Base-by-base conservation (phyloP, 2,113 vertebrate genomes). In the Gobiocypris rarus region DNA sequence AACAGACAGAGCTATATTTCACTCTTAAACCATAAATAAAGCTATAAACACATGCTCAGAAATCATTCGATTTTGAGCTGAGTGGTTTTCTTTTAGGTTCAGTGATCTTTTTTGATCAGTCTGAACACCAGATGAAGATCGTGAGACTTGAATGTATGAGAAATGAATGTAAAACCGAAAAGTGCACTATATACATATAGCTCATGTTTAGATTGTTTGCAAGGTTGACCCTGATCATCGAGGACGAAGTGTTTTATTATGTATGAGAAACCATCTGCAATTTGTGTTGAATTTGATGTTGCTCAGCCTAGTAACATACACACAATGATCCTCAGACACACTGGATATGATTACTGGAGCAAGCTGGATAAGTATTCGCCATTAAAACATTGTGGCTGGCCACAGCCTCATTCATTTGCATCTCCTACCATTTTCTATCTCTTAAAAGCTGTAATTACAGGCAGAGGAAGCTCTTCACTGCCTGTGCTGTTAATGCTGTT, bases 381-480 rank as follows among this genome's bases (percentile, higher is more conserved):
- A 5, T 19, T 48, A 43, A 75, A 79, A 28, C 56, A 45, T 3
- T 2, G 38, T 28, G 58, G 13, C 34, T 38, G 22, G 13, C 34
- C 75, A 41, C 38, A 48, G 76, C 14, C 76, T 65, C 26, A 3
- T 28, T 80, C 73, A 84, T 80, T 45, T 38, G 31, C 75, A 83
- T 77, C n/a, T 52, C 71, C 61, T 28, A n/a, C 38, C 28, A 3
- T 54, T 56, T 73, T 78, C 41, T 76, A 9, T 77, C 85, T 76
- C 15, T 41, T 28, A 75, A 83, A 24, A 71, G 75, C 28, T 59
- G 65, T 59, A 82, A 86, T 63, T 77, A 69, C 77, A 79, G 43
- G n/a, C 24, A 38, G 41, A 74, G 75, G 34, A 65, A 13, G n/a
- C 77, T 85, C 67, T 73, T 63, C 59, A 52, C 22, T 38, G 74